Base-by-base conservation (phyloP, 2,888 invertebrate genomes). In the Synanthedon tipuliformis region DNA sequence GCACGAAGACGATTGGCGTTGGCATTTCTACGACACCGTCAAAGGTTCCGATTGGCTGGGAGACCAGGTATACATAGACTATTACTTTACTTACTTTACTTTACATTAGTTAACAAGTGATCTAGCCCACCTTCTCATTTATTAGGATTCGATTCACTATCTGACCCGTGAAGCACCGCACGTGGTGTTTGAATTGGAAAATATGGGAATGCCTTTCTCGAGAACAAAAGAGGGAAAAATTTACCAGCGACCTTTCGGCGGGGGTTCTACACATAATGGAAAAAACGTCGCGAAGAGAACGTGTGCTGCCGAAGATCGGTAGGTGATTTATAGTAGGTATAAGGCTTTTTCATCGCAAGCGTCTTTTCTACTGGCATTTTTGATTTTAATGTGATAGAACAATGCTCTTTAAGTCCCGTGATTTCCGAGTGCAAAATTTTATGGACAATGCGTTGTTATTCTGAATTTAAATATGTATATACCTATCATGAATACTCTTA, bases 21-120 rank as follows among this genome's bases (percentile, higher is more conserved):
- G 94, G 91, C 99, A 99, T 74, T 98, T 97, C 92, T 98, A 96
- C 73, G 98, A 98, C 72, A 98, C 98, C 0, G 95, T 98, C 4
- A 98, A 98, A 81, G 99, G 99, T 13, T 98, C 98, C 18, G 99
- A 99, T 89, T 98, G 98, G 98, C 89, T 99, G 12, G 98, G 98
- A 34, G 98, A 98, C 77, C 96, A 95, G 81, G 88, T 86, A n/a
- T n/a, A 61, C 8, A 45, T 12, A 45, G 5, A 45, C 13, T 34
- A 7, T 34, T 10, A 34, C 34, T 34, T 2, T 10, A 34, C 34
- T 34, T 34, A 34, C n/a, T n/a, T 34, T 34, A 34, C 10, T 27
- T 34, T 34, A 34, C 2, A 2, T 34, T 10, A 34, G 2, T 8
- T 34, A 34, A 34, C 10, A 3, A 55, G 50, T 34, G 8, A 34